phyloP scores from a whole-genome alignment of 2,797 vertebrate species.

The Setipinna tenuifilis region DNA sequence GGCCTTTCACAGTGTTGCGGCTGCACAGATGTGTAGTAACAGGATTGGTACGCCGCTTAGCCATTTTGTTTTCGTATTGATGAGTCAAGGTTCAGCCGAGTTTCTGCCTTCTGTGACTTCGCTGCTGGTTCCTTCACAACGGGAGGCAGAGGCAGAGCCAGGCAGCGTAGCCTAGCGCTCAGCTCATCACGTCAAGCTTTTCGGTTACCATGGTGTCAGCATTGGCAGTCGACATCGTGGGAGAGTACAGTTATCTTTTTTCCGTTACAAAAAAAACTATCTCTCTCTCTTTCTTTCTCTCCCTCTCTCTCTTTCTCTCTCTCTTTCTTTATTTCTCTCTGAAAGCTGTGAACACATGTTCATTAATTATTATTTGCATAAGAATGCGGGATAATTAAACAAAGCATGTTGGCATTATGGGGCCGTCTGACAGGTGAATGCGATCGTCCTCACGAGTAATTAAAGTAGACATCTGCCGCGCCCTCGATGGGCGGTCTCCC shows the following conservation, averaged over 20 bases:
- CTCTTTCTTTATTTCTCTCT: background rate
- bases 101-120: background rate
- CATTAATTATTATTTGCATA: constrained; percentile 24
- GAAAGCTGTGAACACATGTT: constrained; percentile 23
- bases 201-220: constrained; percentile 16
- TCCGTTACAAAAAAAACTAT: background rate
- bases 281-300: background rate
- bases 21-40: background rate
- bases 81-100: background rate
- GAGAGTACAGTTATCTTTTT: constrained; percentile 23
- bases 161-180: background rate
- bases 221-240: background rate
- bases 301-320: too few relatives aligned
- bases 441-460: constrained; percentile 47
- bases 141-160: background rate
- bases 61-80: background rate
- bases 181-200: background rate
- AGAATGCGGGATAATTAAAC: constrained; percentile 16
- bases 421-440: constrained; percentile 16
- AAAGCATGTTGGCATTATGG: constrained; percentile 27
- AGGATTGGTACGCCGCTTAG: background rate
- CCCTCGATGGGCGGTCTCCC: constrained; percentile 34
- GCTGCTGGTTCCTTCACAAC: background rate
- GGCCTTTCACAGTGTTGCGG: background rate
- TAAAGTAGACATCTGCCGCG: constrained; percentile 54